Evolutionary conservation across 2,888 invertebrate species (phyloP), one percentile per base, ranked within the genome.

Genomic region (Elmis aenea): DNA sequence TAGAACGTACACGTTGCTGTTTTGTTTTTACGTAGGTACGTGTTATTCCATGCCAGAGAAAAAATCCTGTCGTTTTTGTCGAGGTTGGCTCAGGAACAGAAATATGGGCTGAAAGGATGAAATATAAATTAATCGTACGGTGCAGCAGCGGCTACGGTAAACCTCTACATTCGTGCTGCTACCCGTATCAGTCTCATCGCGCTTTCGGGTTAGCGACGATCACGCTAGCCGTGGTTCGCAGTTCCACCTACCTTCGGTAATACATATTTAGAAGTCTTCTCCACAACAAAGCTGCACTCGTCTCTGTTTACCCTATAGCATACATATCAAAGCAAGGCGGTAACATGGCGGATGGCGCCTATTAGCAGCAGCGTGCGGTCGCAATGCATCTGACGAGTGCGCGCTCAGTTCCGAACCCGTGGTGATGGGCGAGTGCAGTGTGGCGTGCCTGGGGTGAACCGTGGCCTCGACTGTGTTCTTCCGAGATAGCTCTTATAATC

Each of bases 321-420:
- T 51, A 53, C 50, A 57, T 51, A 52, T 51, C 54, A 51, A 51
- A 52, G 49, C 34, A 45, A 49, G 45, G 45, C 45, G 53, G 57
- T 54, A 60, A 58, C 55, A 59, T 58, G 59, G 59, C 60, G 59
- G 58, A 57, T 55, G 57, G 57, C 55, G 58, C 57, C 56, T 54
- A 59, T 58, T 58, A 58, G 56, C 55, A 52, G 51, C 42, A 44
- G 37, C 40, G 50, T 45, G 49, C 50, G 51, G 54, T 48, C 52
- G 51, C 54, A 55, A 52, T 57, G 57, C 58, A 57, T 57, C 54
- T 42, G 50, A 53, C 55, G 51, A 51, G 51, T 48, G 38, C 51
- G 52, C 53, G 47, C 52, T 55, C 54, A 54, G 58, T 57, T 55
- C 54, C 52, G 5, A 57, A 52, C 48, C 51, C 46, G 50, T 54